These are phyloP conservation scores for Takifugu flavidus DNA, from an alignment of 2,113 vertebrate species.

Conservation along the genomic window DNA sequence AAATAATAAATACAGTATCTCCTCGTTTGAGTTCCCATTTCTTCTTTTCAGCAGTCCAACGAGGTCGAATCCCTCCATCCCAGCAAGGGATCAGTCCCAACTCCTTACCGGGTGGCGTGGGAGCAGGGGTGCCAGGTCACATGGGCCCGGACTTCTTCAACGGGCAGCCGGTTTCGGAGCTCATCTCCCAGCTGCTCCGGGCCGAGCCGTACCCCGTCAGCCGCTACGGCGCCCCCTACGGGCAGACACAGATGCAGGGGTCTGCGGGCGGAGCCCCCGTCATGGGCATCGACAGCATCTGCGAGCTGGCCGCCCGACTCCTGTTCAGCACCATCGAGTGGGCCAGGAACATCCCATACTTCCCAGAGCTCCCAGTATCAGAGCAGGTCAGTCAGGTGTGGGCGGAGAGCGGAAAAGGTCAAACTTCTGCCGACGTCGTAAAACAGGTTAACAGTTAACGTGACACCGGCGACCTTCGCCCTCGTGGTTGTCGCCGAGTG, in stretches of 20 bases:
- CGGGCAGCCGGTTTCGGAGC: constrained; percentile 88
- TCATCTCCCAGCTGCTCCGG: constrained; percentile 90
- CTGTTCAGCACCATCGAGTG: constrained; percentile 98
- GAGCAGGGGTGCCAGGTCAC: constrained; percentile 51
- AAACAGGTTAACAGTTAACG: too few species aligned
- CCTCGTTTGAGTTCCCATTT: background rate
- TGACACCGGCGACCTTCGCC: too few species aligned
- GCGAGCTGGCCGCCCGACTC: constrained; percentile 91
- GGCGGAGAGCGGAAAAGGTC: too few species aligned
- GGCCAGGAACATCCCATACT: constrained; percentile 92
- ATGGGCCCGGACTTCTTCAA: constrained; percentile 81
- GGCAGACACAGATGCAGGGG: constrained; percentile 77
- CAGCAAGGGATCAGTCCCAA: constrained; percentile 86
- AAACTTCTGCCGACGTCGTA: too few species aligned
- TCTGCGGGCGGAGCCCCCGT: constrained; percentile 65
- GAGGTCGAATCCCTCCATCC: constrained; percentile 88
- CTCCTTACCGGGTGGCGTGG: constrained; percentile 62
- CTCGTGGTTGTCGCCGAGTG: too few species aligned
- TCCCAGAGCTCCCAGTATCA: constrained; percentile 87
- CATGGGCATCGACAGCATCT: constrained; percentile 97
- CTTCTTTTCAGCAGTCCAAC: constrained; percentile 81
- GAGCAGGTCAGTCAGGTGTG: constrained; percentile 76
- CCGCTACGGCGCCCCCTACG: constrained; percentile 81
- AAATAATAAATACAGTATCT: too few species aligned
- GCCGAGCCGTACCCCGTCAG: constrained; percentile 90